Evolutionary conservation across 2,888 invertebrate species (phyloP).

Genomic region (Scelioninae gen. 2): DNA sequence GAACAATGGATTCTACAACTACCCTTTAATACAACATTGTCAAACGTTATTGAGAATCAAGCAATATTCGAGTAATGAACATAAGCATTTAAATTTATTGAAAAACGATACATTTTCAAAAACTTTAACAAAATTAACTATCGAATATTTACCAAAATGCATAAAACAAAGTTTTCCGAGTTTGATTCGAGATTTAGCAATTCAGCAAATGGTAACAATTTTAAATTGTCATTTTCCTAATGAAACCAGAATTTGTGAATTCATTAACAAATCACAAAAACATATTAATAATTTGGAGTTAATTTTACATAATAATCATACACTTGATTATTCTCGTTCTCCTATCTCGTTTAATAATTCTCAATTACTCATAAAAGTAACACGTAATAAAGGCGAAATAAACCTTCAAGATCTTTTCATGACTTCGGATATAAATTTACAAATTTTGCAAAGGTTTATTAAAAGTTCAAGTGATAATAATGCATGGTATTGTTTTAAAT

Average conservation of each 20-base stretch:
- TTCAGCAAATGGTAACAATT: not conserved
- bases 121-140: no score
- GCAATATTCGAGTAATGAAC: not conserved
- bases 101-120: no score
- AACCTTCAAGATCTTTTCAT: slow-evolving; percentile 11
- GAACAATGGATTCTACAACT: not conserved
- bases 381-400: not conserved
- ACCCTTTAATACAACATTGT: not conserved
- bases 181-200: slow-evolving; percentile 9
- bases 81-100: not conserved
- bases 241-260: slow-evolving; percentile 5
- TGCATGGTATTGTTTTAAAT: slow-evolving; percentile 10
- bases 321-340: not conserved
- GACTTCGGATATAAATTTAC: slow-evolving; percentile 1
- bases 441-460: not conserved
- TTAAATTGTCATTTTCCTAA: not conserved
- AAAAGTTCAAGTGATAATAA: not conserved
- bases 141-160: no score
- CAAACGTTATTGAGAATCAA: not conserved
- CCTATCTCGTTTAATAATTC: not conserved
- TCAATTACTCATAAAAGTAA: slow-evolving; percentile 6
- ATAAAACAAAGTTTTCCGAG: not conserved
- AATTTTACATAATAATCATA: slow-evolving; percentile 1
- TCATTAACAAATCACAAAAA: not conserved
- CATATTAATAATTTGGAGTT: not conserved